These are phyloP conservation scores for Lepus timidus DNA, from an alignment of 2,113 vertebrate genomes.

Conservation along the genomic window DNA sequence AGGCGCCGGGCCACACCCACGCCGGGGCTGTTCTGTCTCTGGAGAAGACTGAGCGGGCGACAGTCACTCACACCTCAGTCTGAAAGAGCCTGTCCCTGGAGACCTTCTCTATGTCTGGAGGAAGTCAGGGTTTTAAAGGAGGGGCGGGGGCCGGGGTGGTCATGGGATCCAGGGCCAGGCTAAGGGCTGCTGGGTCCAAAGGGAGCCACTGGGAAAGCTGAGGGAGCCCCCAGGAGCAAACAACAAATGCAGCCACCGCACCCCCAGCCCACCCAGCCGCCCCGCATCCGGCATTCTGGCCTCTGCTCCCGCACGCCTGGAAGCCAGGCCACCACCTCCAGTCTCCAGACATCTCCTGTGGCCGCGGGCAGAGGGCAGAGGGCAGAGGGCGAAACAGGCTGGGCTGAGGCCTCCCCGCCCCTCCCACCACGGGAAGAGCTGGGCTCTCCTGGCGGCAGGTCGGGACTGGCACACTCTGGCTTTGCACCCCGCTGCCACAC, in stretches of 20 bases:
- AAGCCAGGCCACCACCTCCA: background rate
- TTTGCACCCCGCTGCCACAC: too few relatives aligned
- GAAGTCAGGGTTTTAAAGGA: background rate
- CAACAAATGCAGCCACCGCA: background rate
- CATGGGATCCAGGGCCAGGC: too few relatives aligned
- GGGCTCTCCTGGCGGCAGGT: background rate
- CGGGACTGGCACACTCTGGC: background rate
- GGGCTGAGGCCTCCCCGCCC: background rate
- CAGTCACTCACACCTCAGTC: background rate
- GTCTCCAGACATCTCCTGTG: too few relatives aligned
- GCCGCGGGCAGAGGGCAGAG: too few relatives aligned
- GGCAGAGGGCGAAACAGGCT: too few relatives aligned
- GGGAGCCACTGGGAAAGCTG: background rate
- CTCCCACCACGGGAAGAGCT: too few relatives aligned
- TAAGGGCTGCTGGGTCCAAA: conserved; percentile 6
- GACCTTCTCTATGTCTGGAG: background rate
- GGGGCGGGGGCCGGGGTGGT: too few relatives aligned
- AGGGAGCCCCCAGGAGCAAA: background rate
- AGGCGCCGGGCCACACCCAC: background rate
- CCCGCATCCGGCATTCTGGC: too few relatives aligned
- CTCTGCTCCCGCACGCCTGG: background rate
- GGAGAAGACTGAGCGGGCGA: background rate
- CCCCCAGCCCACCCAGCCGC: background rate
- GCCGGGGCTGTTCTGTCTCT: background rate
- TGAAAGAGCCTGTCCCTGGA: background rate